phyloP scores from a whole-genome alignment of 2,113 vertebrate genomes.

The Carassius carassius region DNA sequence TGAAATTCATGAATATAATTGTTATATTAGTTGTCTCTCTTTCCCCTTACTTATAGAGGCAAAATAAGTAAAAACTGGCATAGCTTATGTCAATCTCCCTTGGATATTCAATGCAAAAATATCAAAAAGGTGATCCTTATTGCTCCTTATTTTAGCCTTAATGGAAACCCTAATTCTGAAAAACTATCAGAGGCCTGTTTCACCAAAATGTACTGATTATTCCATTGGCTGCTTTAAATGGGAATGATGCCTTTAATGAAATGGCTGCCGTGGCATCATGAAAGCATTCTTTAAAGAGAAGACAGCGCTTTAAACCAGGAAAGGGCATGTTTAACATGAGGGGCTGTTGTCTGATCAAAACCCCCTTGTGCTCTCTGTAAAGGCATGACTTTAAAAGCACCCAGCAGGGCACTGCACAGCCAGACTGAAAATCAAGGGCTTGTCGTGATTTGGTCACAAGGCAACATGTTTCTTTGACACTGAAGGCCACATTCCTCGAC shows the following conservation, averaged over 20 bases:
- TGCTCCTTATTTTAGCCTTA: background rate
- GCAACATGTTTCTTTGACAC: conserved; percentile 36
- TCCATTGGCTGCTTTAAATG: background rate
- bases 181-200: background rate
- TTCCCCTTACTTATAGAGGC: no score
- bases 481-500: background rate
- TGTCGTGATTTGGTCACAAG: conserved; percentile 54
- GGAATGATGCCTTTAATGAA: conserved; percentile 20
- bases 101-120: background rate
- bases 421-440: conserved; percentile 38
- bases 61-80: background rate
- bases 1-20: no score
- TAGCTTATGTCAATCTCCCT: background rate
- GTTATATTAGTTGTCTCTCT: no score
- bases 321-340: conserved; percentile 44
- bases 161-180: background rate
- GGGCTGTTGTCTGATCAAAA: conserved; percentile 47
- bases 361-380: conserved; percentile 22
- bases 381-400: conserved; percentile 42
- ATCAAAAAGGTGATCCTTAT: background rate
- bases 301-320: conserved; percentile 20
- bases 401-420: conserved; percentile 37
- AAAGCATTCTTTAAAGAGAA: conserved; percentile 28
- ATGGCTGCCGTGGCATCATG: conserved; percentile 12
- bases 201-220: background rate